Evolutionary conservation across 35 echinoderm and acorn worm species (phyloP).

Genomic region (Diadema setosum): DNA sequence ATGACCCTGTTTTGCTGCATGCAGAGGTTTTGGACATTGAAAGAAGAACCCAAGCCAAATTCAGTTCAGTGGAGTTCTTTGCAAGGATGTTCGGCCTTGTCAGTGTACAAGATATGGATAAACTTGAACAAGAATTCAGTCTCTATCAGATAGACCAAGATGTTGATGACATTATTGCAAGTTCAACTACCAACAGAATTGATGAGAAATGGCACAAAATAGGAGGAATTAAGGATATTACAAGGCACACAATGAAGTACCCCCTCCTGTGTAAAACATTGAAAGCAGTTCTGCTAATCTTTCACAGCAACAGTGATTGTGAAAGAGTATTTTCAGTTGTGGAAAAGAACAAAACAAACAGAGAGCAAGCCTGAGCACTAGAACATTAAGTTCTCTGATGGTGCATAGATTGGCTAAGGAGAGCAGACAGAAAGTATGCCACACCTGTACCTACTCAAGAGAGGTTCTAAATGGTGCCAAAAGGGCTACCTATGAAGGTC

Average conservation of each 20-base stretch:
- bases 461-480: neutral
- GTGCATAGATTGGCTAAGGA: neutral
- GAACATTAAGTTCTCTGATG: neutral
- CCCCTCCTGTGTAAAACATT: neutral
- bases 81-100: neutral
- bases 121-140: constrained; percentile 4
- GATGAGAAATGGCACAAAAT: constrained; percentile 1
- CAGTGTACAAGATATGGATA: neutral
- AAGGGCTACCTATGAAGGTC: too few species aligned
- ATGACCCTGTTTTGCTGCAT: constrained; percentile 24
- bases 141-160: constrained; percentile 12
- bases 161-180: neutral
- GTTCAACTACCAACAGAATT: neutral
- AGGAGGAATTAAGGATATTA: neutral
- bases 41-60: neutral
- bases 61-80: constrained; percentile 18
- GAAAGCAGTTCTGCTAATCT: constrained; percentile 6
- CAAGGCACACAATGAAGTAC: neutral
- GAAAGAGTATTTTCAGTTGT: constrained; percentile 33
- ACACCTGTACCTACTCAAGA: neutral
- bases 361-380: neutral
- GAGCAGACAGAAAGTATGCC: neutral
- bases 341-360: constrained; percentile 45
- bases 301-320: constrained; percentile 25
- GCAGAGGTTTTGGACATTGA: constrained; percentile 23